phyloP scores from a whole-genome alignment of 2,888 invertebrate species.

The Pyrrhosoma nymphula region DNA sequence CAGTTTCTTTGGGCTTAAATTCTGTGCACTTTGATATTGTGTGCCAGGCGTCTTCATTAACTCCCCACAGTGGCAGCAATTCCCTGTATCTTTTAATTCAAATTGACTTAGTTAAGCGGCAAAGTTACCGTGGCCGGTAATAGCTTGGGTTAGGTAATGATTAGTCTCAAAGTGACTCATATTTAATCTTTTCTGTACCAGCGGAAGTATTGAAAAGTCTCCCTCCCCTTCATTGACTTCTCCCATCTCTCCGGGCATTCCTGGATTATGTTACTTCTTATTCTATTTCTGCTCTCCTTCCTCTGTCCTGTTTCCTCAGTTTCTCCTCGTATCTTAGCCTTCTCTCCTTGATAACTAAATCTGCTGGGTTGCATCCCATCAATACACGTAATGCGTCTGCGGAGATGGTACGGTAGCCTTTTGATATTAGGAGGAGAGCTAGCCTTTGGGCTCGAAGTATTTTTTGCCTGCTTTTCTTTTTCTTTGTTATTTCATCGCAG shows the following conservation, averaged over 20 bases:
- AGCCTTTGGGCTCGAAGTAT: background rate
- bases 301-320: background rate
- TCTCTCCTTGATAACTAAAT: background rate
- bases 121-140: background rate
- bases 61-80: background rate
- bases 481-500: background rate
- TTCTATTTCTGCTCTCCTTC: too few relatives aligned
- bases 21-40: background rate
- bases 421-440: background rate
- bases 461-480: background rate
- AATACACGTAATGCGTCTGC: background rate
- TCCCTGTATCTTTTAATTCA: background rate
- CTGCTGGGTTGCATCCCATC: background rate
- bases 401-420: background rate
- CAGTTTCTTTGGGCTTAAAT: background rate
- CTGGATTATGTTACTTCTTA: background rate
- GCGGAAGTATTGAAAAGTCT: background rate
- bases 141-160: background rate
- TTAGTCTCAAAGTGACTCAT: background rate
- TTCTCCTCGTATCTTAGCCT: background rate
- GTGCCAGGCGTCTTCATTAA: background rate
- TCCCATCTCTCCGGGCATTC: background rate
- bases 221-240: background rate
- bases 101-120: background rate
- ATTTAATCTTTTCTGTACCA: background rate